Evolutionary conservation across 2,888 invertebrate genomes (phyloP).

Genomic region (Tyria jacobaeae): DNA sequence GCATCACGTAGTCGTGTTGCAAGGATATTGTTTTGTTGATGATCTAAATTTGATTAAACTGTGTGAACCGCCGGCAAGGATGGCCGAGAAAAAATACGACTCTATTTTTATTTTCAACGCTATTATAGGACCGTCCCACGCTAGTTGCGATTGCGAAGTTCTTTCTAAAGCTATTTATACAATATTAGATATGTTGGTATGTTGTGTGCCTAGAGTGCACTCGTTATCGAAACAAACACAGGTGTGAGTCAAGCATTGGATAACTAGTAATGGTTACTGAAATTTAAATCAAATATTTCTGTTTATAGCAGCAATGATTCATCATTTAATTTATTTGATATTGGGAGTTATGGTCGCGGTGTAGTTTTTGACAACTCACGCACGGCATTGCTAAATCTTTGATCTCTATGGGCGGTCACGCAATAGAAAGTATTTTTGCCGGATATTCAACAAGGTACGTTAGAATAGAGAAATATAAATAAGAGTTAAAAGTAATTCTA

Average conservation of each 20-base stretch:
- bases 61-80: slow-evolving; percentile 39
- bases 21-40: slow-evolving; percentile 30
- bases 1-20: slow-evolving; percentile 36
- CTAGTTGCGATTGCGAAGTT: slow-evolving; percentile 60
- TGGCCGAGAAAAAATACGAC: slow-evolving; percentile 46
- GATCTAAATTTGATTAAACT: slow-evolving; percentile 27
- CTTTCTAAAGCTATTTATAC: slow-evolving; percentile 58
- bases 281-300: no score
- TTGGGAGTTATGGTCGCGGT: slow-evolving; percentile 18
- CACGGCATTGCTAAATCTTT: slow-evolving; percentile 22
- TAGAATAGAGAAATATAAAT: no score
- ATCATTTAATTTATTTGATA: slow-evolving; percentile 39
- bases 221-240: slow-evolving; percentile 42
- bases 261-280: slow-evolving; percentile 43
- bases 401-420: slow-evolving; percentile 17
- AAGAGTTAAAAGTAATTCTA: no score
- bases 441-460: no score
- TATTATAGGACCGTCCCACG: slow-evolving; percentile 62
- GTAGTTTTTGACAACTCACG: slow-evolving; percentile 18
- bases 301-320: slow-evolving; percentile 46
- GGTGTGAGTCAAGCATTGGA: slow-evolving; percentile 61
- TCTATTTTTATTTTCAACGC: slow-evolving; percentile 57
- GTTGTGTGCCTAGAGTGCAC: slow-evolving; percentile 35
- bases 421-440: slow-evolving; percentile 24
- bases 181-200: slow-evolving; percentile 25